Percentiles rank a stretch among this genome's conserved stretches.
These are phyloP conservation scores for Caenorhabditis becei DNA, from an alignment of 2,888 invertebrate species.

Conservation along the genomic window DNA sequence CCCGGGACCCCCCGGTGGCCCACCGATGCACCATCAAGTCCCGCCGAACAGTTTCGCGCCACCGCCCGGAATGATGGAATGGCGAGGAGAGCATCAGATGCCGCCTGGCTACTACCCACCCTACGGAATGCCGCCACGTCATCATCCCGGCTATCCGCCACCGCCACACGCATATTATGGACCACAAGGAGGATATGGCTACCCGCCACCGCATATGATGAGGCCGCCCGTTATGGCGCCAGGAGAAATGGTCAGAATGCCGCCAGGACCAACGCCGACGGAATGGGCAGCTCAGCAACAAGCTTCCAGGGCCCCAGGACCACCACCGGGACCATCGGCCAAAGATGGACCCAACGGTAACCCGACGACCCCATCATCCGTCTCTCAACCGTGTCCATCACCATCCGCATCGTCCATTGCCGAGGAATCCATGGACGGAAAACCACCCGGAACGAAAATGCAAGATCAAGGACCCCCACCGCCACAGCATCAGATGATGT, in stretches of 20 bases:
- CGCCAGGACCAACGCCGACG: constrained; percentile 70
- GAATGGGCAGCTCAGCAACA: constrained; percentile 72
- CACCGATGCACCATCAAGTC: constrained; percentile 25
- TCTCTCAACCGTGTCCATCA: constrained; percentile 64
- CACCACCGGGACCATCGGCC: background rate
- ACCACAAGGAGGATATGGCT: constrained; percentile 23
- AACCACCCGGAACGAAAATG: constrained; percentile 34
- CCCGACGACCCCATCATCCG: constrained; percentile 65
- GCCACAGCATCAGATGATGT: constrained; percentile 37
- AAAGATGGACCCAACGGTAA: constrained; percentile 48
- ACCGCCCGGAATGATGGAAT: constrained; percentile 44
- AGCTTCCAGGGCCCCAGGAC: constrained; percentile 8
- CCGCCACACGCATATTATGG: constrained; percentile 42
- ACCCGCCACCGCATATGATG: constrained; percentile 64
- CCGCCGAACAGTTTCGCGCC: constrained; percentile 44
- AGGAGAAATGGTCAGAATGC: constrained; percentile 70
- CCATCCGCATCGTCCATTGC: constrained; percentile 67
- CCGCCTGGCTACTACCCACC: constrained; percentile 42
- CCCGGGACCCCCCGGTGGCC: background rate
- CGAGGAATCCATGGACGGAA: constrained; percentile 69
- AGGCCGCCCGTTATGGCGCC: constrained; percentile 63
- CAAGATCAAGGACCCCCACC: constrained; percentile 11
- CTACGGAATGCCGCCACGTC: constrained; percentile 48
- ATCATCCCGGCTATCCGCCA: constrained; percentile 51
- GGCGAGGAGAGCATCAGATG: constrained; percentile 38